Evolutionary conservation across 2,888 invertebrate genomes (phyloP), one percentile per base, ranked within the genome.

Genomic region (Acanthosepion esculentum): DNA sequence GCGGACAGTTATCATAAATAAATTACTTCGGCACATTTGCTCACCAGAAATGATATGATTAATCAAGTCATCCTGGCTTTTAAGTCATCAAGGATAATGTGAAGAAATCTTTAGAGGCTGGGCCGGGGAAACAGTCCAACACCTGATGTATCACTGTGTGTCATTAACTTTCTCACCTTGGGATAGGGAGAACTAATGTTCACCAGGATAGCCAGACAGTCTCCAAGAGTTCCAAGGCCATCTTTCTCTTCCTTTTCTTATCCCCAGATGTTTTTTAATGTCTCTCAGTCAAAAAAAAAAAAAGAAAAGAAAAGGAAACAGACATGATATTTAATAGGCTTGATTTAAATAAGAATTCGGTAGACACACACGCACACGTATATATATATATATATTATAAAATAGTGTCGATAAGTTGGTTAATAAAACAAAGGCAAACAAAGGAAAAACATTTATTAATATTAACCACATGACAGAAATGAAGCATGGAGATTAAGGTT

Each of bases 11-110:
- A 78, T 78, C 78, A 78, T 78, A n/a, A 78, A 78, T 78, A 78
- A 78, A 78, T 78, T 78, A 78, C n/a, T 78, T 15, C n/a, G 18
- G n/a, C 18, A 33, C 78, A n/a, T 78, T 78, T 15, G 15, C 78
- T n/a, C 78, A 78, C 78, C 78, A 78, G 78, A 78, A n/a, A n/a
- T 78, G 33, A n/a, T 78, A 33, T 78, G 78, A 78, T 78, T 78
- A 78, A 78, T 78, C 78, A 78, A 78, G 78, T 33, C n/a, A 78
- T 78, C 15, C 4, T 33, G 78, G n/a, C 78, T 78, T 78, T 78
- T 78, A 10, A 78, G 78, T 78, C 78, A 78, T 78, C 78, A 78
- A 78, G 33, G 78, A 78, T 78, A 78, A 33, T 78, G 78, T n/a
- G 3, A n/a, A 78, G 78, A 78, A 78, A 78, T n/a, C 78, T 78